Percentiles rank a stretch among this genome's conserved stretches.
These are phyloP conservation scores for Trichogramma pretiosum DNA, from an alignment of 1,140 invertebrate genomes.

Conservation along the genomic window DNA sequence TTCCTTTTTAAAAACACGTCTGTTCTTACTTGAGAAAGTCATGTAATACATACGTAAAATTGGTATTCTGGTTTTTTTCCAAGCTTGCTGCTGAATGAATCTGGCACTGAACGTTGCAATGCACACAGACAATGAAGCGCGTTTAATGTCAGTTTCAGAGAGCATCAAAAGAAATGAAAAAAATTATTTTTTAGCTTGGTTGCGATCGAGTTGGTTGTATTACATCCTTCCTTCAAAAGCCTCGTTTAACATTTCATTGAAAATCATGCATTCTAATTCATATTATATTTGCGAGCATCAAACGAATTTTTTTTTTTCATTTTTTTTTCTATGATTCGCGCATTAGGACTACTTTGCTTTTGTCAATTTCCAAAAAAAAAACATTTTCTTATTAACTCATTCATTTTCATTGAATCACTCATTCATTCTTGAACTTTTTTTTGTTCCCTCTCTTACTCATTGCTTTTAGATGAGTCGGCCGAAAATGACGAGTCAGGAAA, in stretches of 20 bases:
- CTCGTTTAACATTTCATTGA: neutral
- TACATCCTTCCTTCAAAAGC: neutral
- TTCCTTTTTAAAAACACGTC: too few species aligned
- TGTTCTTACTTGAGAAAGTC: conserved; percentile 8
- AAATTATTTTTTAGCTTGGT: too few species aligned
- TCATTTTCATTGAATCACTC: conserved; percentile 6
- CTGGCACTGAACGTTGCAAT: too few species aligned
- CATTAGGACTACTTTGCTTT: too few species aligned
- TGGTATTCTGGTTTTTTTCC: conserved; percentile 17
- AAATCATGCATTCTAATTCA: neutral
- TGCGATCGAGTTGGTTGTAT: neutral
- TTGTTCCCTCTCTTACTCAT: conserved; percentile 18
- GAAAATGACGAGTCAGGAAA: conserved; percentile 19
- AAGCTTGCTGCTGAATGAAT: conserved; percentile 14
- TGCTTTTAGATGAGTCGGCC: conserved; percentile 20
- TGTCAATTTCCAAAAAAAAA: too few species aligned
- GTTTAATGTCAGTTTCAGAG: conserved; percentile 7
- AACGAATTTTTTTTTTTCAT: too few species aligned
- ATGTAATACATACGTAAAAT: conserved; percentile 8
- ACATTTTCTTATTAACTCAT: neutral
- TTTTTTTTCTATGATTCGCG: too few species aligned
- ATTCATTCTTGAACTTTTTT: conserved; percentile 13
- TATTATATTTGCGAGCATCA: too few species aligned
- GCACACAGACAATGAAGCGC: too few species aligned
- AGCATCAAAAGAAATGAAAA: neutral